Evolutionary conservation across 1,140 invertebrate species (phyloP).

Genomic region (Rhagoletis pomonella): DNA sequence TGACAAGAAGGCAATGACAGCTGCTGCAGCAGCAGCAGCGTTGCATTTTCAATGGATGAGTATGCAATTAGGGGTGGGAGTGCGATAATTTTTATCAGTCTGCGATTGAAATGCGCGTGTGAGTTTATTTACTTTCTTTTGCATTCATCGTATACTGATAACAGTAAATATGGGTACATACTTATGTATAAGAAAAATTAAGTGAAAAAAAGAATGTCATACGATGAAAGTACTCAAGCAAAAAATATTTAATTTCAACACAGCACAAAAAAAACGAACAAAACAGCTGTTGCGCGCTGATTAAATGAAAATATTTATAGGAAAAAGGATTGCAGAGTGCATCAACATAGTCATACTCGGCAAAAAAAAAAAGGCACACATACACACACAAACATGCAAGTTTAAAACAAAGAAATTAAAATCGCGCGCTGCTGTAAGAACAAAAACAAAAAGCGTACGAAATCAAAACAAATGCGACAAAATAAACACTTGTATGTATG

Average conservation of each 20-base stretch:
- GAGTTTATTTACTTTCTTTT: not conserved
- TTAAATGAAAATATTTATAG: conserved; percentile 26
- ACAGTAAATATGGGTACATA: not conserved
- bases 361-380: not conserved
- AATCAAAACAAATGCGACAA: conserved; percentile 47
- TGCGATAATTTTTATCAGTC: not conserved
- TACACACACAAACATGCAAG: not conserved
- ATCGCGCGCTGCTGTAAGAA: not conserved
- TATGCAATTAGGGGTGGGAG: not conserved
- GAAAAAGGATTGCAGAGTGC: not conserved
- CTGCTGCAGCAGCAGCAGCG: not conserved
- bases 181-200: not conserved
- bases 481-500: conserved; percentile 45
- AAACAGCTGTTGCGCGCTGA: not conserved
- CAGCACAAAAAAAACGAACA: not conserved
- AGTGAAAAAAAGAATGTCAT: not conserved
- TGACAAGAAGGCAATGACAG: not conserved
- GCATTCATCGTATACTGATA: not conserved
- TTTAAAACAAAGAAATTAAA: not conserved
- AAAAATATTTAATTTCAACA: conserved; percentile 3
- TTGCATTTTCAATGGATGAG: not conserved
- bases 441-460: not conserved
- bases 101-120: not conserved
- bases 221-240: not conserved
- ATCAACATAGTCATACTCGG: not conserved